Conservation (phyloP, 2,888 invertebrate genomes). For the Sicus ferrugineus region DNA sequence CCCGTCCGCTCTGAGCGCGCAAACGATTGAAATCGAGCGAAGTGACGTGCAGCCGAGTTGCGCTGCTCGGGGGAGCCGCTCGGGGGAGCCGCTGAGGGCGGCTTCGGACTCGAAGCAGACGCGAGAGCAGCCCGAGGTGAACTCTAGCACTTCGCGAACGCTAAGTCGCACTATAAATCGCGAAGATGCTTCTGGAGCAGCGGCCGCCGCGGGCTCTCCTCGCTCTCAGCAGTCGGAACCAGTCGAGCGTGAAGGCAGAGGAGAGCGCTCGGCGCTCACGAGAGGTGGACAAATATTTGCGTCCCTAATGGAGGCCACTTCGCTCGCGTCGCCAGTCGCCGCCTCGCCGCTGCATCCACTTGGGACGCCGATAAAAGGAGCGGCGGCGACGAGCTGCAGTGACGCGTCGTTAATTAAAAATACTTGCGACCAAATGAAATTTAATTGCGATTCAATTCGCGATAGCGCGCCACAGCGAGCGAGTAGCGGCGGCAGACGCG, state of each 20-base stretch:
- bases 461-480: constrained; percentile 41
- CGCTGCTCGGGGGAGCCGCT: too few relatives aligned
- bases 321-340: constrained; percentile 5
- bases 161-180: neutral
- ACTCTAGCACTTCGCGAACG: neutral
- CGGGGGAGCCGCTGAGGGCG: too few relatives aligned
- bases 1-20: too few relatives aligned
- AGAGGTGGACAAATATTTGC: constrained; percentile 10
- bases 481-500: neutral
- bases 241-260: constrained; percentile 12
- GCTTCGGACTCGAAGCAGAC: too few relatives aligned
- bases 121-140: neutral
- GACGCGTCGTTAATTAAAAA: constrained; percentile 52
- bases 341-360: constrained; percentile 16
- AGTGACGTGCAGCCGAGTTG: too few relatives aligned
- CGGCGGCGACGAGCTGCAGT: constrained; percentile 21
- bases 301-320: constrained; percentile 6
- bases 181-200: neutral
- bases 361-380: constrained; percentile 21
- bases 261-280: neutral
- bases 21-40: too few relatives aligned
- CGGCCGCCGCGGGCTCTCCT: neutral
- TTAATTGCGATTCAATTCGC: constrained; percentile 57
- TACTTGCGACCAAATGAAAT: constrained; percentile 56
- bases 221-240: neutral